These are phyloP conservation scores for Clivina fossor DNA, from an alignment of 2,888 invertebrate genomes.

Conservation along the genomic window DNA sequence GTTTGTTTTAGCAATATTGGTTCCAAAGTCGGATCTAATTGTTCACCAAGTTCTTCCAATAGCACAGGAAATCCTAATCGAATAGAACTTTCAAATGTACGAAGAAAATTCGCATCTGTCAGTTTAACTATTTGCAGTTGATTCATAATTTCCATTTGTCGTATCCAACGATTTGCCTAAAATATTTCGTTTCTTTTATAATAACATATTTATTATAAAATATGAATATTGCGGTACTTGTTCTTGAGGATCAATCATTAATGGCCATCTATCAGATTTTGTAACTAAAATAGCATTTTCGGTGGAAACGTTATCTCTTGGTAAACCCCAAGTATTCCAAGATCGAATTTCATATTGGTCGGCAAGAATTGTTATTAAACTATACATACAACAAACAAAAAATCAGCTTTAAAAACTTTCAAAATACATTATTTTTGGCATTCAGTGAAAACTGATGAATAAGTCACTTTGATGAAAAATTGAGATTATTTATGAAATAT, in stretches of 20 bases:
- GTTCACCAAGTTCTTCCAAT: slow-evolving; percentile 86
- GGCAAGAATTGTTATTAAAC: slow-evolving; percentile 71
- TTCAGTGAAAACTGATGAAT: background rate
- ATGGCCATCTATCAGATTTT: slow-evolving; percentile 79
- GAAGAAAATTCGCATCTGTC: slow-evolving; percentile 73
- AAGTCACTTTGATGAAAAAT: slow-evolving; percentile 1
- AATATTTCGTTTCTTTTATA: slow-evolving; percentile 30
- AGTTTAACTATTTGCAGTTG: slow-evolving; percentile 77
- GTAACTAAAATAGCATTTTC: slow-evolving; percentile 92
- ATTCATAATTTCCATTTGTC: slow-evolving; percentile 79
- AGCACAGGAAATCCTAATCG: slow-evolving; percentile 83
- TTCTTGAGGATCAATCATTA: slow-evolving; percentile 95
- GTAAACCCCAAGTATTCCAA: slow-evolving; percentile 89
- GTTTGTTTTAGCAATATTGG: slow-evolving; percentile 82
- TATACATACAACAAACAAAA: slow-evolving; percentile 52
- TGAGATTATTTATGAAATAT: slow-evolving; percentile 7
- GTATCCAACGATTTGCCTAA: slow-evolving; percentile 88
- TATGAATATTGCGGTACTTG: slow-evolving; percentile 60
- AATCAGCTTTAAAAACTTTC: background rate
- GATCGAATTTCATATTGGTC: slow-evolving; percentile 84
- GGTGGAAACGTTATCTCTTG: slow-evolving; percentile 83
- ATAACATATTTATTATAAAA: background rate
- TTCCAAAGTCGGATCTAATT: slow-evolving; percentile 81
- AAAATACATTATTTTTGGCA: too few species aligned
- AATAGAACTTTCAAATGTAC: slow-evolving; percentile 78